Evolutionary conservation across 2,113 vertebrate genomes (phyloP).

Genomic region (Elaphurus davidianus): DNA sequence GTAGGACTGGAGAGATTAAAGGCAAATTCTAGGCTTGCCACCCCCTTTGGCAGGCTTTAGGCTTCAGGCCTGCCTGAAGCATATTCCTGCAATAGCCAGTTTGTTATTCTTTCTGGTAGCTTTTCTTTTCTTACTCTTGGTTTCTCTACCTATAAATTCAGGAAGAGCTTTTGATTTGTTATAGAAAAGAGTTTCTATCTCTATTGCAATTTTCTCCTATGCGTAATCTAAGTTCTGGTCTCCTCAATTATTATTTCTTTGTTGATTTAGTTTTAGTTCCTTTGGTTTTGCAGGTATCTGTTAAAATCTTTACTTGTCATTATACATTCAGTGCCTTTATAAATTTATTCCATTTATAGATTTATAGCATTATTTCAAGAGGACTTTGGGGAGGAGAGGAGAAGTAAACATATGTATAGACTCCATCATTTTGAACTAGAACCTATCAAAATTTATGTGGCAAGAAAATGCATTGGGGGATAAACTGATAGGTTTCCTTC

Average conservation of each 20-base stretch:
- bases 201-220: neutral
- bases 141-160: neutral
- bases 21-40: neutral
- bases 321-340: neutral
- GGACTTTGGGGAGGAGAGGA: neutral
- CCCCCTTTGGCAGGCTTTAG: neutral
- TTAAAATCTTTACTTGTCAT: slow-evolving; percentile 23
- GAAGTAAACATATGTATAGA: neutral
- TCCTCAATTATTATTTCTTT: neutral
- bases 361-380: slow-evolving; percentile 42
- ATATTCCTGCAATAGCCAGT: neutral
- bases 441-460: slow-evolving; percentile 12
- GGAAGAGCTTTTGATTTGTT: neutral
- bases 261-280: neutral
- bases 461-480: slow-evolving; percentile 1
- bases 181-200: neutral
- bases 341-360: neutral
- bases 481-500: neutral
- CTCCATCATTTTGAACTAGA: neutral
- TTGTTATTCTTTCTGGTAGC: neutral
- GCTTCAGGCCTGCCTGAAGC: neutral
- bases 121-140: neutral
- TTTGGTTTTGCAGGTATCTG: neutral
- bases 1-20: neutral
- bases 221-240: neutral